phyloP scores from a whole-genome alignment of 2,797 vertebrate genomes.

The Ispidina lecontei region DNA sequence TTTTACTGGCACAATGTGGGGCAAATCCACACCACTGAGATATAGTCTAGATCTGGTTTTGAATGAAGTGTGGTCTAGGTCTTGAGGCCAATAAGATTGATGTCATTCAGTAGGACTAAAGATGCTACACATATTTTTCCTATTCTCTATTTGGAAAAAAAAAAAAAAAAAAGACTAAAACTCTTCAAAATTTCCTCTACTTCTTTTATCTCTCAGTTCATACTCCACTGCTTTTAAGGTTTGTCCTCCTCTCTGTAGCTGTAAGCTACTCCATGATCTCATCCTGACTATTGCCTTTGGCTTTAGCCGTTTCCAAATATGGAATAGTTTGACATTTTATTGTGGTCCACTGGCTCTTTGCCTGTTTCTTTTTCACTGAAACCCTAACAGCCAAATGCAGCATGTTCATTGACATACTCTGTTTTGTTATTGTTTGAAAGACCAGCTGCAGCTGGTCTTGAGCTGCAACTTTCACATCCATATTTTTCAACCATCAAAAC shows the following conservation, averaged over 20 bases:
- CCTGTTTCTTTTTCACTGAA: slow-evolving; percentile 25
- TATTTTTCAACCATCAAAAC: not conserved
- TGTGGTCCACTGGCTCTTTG: slow-evolving; percentile 30
- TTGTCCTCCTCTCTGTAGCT: not conserved
- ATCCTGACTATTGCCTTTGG: slow-evolving; percentile 49
- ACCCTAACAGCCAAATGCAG: slow-evolving; percentile 21
- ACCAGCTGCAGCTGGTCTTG: not conserved
- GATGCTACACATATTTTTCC: not conserved
- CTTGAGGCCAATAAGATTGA: not conserved
- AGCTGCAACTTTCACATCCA: not conserved
- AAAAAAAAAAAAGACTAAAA: not conserved
- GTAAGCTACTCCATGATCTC: slow-evolving; percentile 31
- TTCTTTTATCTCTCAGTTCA: not conserved
- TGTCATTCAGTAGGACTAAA: not conserved
- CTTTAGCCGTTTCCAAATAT: slow-evolving; percentile 55
- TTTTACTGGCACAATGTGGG: not conserved
- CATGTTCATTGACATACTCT: slow-evolving; percentile 15
- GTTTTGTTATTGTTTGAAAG: slow-evolving; percentile 35
- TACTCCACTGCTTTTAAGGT: not conserved
- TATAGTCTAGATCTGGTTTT: not conserved
- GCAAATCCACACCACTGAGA: not conserved
- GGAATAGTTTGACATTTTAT: slow-evolving; percentile 67
- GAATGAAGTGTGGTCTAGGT: not conserved
- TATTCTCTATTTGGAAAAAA: not conserved
- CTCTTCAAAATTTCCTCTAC: not conserved